These are phyloP conservation scores for Paedocypris micromegethes DNA, from an alignment of 2,797 vertebrate species.

Conservation along the genomic window DNA sequence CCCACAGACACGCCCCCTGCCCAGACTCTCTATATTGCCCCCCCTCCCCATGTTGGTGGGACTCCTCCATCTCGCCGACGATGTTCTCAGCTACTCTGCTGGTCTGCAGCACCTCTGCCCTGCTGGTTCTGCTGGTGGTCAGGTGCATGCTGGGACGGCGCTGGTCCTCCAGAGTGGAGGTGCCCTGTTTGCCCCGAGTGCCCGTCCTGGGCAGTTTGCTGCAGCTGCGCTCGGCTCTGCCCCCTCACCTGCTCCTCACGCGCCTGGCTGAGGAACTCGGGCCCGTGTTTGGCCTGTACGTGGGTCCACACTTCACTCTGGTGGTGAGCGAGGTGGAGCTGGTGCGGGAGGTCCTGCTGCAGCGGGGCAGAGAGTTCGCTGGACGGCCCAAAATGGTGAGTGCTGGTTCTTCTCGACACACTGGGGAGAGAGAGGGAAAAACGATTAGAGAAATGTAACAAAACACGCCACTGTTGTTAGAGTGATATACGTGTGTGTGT, in stretches of 20 bases:
- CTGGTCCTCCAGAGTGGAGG: not conserved
- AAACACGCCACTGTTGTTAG: not conserved
- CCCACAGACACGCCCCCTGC: slow-evolving; percentile 7
- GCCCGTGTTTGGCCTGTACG: slow-evolving; percentile 63
- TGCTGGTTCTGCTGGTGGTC: slow-evolving; percentile 11
- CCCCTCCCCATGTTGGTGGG: not conserved
- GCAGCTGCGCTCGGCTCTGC: slow-evolving; percentile 58
- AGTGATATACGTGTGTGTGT: too few species aligned
- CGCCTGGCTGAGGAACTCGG: slow-evolving; percentile 57
- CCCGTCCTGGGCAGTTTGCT: slow-evolving; percentile 70
- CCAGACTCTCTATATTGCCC: not conserved
- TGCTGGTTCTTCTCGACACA: too few species aligned
- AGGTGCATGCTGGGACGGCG: not conserved
- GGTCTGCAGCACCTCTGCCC: slow-evolving; percentile 1
- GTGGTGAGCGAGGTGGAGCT: slow-evolving; percentile 63
- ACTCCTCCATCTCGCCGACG: not conserved
- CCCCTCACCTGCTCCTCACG: slow-evolving; percentile 64
- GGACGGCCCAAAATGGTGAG: slow-evolving; percentile 71
- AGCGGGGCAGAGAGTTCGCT: slow-evolving; percentile 65
- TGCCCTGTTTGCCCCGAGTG: slow-evolving; percentile 65
- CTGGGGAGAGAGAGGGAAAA: too few species aligned
- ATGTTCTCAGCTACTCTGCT: slow-evolving; percentile 4
- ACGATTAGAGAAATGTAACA: too few species aligned
- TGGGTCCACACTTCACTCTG: slow-evolving; percentile 65
- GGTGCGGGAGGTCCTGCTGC: slow-evolving; percentile 64